Conservation (phyloP, 2,797 vertebrate genomes). For the Rhabdophis nuchalis region DNA sequence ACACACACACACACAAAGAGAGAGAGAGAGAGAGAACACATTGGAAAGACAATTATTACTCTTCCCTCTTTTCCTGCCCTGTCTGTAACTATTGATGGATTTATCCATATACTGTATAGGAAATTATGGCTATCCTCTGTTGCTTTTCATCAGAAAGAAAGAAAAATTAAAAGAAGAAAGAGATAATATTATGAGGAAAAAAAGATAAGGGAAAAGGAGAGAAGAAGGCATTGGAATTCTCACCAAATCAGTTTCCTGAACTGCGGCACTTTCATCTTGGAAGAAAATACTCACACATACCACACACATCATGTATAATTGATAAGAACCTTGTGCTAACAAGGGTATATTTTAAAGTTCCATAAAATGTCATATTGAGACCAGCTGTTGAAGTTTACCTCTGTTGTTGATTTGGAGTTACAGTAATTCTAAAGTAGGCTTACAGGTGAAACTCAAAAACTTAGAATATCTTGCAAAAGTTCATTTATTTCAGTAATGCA, state of each 20-base stretch:
- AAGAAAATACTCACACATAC: not conserved
- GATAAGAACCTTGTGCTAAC: not conserved
- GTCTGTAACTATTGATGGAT: not conserved
- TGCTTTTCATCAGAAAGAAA: not conserved
- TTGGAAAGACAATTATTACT: not conserved
- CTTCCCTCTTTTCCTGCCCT: not conserved
- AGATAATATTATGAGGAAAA: not conserved
- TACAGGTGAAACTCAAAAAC: too few species aligned
- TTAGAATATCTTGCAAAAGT: too few species aligned
- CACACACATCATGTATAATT: not conserved
- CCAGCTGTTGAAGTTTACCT: too few species aligned
- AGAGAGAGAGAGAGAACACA: not conserved
- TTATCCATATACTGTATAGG: not conserved
- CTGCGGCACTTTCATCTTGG: not conserved
- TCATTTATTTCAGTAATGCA: too few species aligned
- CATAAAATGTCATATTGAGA: not conserved
- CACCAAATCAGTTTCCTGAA: not conserved
- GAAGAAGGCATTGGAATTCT: not conserved
- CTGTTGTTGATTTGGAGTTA: not conserved
- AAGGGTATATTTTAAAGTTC: not conserved
- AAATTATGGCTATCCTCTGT: not conserved
- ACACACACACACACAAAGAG: not conserved
- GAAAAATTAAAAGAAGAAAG: not conserved
- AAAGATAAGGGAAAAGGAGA: not conserved
- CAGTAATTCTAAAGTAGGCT: not conserved